Evolutionary conservation across 2,797 vertebrate species (phyloP), one percentile per base, ranked within the genome.

Genomic region (Ptychadena robeensis): DNA sequence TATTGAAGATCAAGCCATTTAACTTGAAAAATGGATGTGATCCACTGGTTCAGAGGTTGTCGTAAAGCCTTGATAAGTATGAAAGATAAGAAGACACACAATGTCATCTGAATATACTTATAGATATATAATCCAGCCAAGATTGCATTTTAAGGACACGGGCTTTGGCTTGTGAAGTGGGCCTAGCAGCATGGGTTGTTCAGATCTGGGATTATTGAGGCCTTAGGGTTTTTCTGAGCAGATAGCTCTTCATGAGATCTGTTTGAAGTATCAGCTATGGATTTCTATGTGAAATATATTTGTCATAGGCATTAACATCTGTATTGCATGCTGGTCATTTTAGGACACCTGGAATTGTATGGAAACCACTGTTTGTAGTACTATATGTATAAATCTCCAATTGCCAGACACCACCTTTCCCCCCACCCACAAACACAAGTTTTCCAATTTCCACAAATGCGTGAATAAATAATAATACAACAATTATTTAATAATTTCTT

Each of bases 61-160:
- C 44, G 44, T 80, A 85, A 85, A 75, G 34, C 31, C 63, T 25
- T 38, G 57, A 80, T 80, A 74, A 85, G 83, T 64, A 32, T 80
- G 37, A 40, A 66, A 76, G 75, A 63, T 85, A 37, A 61, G 48
- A 59, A 80, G 70, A 80, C 11, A 59, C 40, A 80, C 14, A 70
- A 40, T 83, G 78, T 69, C 57, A 76, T 80, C 64, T 38, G 15
- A 67, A 61, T 61, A 61, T 22, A 15, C 18, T 22, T 30, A 64
- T n/a, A n/a, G n/a, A n/a, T 37, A 30, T 59, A 57, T 70, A 80
- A 84, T 80, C 77, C 35, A 70, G 11, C 32, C 30, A 35, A 68
- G 70, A 84, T 80, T 73, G 76, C 71, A 65, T 73, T 73, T 57
- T 79, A 69, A 73, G 70, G 27, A 70, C 59, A 34, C 0, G 27